phyloP scores from a whole-genome alignment of 2,113 vertebrate genomes.

The Rhipidura dahli region DNA sequence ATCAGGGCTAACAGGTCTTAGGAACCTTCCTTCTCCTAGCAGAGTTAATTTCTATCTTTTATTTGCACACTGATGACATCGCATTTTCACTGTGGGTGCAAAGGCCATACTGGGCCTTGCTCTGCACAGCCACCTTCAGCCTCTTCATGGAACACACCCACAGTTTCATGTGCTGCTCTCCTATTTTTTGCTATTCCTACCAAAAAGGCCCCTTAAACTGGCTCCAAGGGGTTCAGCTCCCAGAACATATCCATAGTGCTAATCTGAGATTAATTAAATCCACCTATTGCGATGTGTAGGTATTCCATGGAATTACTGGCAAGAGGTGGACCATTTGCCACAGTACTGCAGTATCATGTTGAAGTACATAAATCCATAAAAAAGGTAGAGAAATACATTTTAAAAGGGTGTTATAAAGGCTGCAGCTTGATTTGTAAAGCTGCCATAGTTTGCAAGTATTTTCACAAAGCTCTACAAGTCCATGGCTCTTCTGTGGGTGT shows the following conservation, averaged over 20 bases:
- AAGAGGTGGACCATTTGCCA: not conserved
- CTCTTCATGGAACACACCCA: not conserved
- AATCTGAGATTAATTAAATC: not conserved
- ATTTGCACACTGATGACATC: not conserved
- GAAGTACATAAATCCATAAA: not conserved
- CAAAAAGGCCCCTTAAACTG: not conserved
- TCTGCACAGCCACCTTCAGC: not conserved
- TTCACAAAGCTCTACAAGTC: not conserved
- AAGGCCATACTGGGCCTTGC: not conserved
- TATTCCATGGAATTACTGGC: not conserved
- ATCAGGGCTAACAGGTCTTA: not conserved
- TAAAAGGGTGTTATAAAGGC: not conserved
- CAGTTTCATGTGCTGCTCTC: not conserved
- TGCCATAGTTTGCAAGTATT: not conserved
- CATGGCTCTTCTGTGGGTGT: not conserved
- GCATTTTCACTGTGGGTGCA: not conserved
- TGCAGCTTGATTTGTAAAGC: not conserved
- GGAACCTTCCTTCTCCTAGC: not conserved
- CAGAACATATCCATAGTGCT: not conserved
- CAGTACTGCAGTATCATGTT: not conserved
- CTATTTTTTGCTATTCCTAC: not conserved
- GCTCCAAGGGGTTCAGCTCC: not conserved
- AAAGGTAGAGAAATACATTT: not conserved
- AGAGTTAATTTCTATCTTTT: not conserved
- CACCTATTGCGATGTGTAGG: not conserved